phyloP scores from a whole-genome alignment of 2,797 vertebrate genomes.

The Pelodytes ibericus region DNA sequence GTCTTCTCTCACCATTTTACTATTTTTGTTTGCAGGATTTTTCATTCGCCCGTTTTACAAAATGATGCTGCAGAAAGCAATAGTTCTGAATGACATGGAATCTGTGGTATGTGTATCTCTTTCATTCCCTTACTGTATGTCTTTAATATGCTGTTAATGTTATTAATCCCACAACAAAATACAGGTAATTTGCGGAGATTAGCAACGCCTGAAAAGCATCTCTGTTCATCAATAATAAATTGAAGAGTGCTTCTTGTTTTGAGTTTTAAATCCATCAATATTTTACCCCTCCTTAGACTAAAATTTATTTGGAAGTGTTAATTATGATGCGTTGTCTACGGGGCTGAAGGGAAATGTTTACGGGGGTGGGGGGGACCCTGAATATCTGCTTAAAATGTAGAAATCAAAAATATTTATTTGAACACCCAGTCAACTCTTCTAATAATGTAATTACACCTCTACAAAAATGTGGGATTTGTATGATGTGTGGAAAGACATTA shows the following conservation, averaged over 20 bases:
- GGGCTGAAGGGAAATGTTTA: too few relatives aligned
- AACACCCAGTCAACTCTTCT: too few relatives aligned
- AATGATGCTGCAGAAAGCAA: slow-evolving; percentile 97
- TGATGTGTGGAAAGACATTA: too few relatives aligned
- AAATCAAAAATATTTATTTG: too few relatives aligned
- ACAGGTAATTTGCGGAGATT: not conserved
- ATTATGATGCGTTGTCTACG: too few relatives aligned
- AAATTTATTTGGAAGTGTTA: too few relatives aligned
- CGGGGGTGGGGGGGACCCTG: too few relatives aligned
- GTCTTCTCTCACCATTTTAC: not conserved
- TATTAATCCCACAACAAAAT: not conserved
- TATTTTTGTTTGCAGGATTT: slow-evolving; percentile 77
- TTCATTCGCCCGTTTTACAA: slow-evolving; percentile 98
- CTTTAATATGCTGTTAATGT: not conserved
- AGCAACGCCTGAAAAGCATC: not conserved
- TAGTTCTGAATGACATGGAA: slow-evolving; percentile 94
- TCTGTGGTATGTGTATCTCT: slow-evolving; percentile 84
- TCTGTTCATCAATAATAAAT: not conserved
- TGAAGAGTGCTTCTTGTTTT: not conserved
- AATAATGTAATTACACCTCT: too few relatives aligned
- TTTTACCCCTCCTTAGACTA: not conserved
- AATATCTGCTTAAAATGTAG: too few relatives aligned
- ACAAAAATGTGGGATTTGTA: too few relatives aligned
- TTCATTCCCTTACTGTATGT: not conserved
- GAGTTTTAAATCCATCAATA: not conserved